These are phyloP conservation scores for Platynereis dumerilii DNA, from an alignment of 2,888 invertebrate species.

Conservation along the genomic window DNA sequence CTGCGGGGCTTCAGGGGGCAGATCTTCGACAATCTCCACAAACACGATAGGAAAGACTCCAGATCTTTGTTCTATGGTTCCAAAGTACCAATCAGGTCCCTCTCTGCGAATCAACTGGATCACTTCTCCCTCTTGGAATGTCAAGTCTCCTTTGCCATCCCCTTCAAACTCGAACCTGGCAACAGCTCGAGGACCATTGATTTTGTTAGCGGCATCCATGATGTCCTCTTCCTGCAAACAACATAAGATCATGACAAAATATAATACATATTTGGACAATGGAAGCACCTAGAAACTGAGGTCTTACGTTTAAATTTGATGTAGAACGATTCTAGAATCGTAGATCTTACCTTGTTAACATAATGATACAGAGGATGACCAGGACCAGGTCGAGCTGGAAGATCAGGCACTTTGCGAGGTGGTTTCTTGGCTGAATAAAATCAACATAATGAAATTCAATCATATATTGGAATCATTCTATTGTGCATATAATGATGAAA, in stretches of 20 bases:
- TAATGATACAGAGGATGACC: conserved; percentile 55
- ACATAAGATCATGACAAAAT: too few species aligned
- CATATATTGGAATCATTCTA: too few species aligned
- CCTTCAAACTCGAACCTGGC: conserved; percentile 57
- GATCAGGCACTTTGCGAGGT: conserved; percentile 31
- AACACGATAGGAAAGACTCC: conserved; percentile 64
- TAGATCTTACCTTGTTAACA: conserved; percentile 54
- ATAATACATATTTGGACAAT: too few species aligned
- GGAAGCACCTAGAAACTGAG: too few species aligned
- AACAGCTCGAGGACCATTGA: conserved; percentile 45
- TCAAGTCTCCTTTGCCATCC: conserved; percentile 47
- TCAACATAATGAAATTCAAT: too few species aligned
- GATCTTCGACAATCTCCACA: conserved; percentile 53
- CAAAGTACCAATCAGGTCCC: conserved; percentile 54
- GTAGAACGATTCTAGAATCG: too few species aligned
- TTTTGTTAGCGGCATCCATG: neutral
- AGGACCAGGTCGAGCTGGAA: conserved; percentile 52
- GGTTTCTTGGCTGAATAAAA: neutral
- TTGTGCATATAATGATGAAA: too few species aligned
- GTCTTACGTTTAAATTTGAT: too few species aligned
- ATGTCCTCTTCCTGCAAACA: too few species aligned
- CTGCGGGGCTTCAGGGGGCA: conserved; percentile 3
- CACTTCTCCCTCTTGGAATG: conserved; percentile 51
- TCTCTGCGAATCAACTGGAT: conserved; percentile 44
- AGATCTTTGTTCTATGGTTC: conserved; percentile 21